Evolutionary conservation across 2,888 invertebrate genomes (phyloP).

Genomic region (Sturmia bella): DNA sequence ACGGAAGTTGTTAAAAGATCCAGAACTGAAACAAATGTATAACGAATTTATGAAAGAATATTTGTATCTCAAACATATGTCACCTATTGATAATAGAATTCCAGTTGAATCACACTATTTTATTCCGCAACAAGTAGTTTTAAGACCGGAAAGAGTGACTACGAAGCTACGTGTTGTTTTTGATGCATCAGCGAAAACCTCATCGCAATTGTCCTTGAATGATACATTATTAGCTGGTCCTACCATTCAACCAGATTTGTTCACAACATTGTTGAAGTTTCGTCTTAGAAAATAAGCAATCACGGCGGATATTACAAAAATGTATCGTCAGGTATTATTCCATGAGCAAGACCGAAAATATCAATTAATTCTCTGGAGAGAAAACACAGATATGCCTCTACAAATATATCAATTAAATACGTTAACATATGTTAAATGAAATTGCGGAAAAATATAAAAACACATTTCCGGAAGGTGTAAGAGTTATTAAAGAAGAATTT

Average conservation of each 20-base stretch:
- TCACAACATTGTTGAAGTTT: slow-evolving; percentile 29
- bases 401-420: too few relatives aligned
- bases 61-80: too few relatives aligned
- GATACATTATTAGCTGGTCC: slow-evolving; percentile 54
- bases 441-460: too few relatives aligned
- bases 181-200: slow-evolving; percentile 57
- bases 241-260: slow-evolving; percentile 49
- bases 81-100: too few relatives aligned
- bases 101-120: slow-evolving; percentile 44
- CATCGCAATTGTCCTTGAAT: slow-evolving; percentile 57
- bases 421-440: too few relatives aligned
- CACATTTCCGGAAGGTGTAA: too few relatives aligned
- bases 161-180: slow-evolving; percentile 63
- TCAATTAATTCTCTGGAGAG: neutral
- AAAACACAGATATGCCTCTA: neutral
- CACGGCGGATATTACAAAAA: slow-evolving; percentile 53
- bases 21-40: slow-evolving; percentile 12
- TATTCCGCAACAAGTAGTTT: slow-evolving; percentile 63
- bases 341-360: too few relatives aligned
- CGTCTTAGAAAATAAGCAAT: slow-evolving; percentile 36
- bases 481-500: neutral
- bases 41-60: too few relatives aligned
- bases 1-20: slow-evolving; percentile 44
- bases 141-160: slow-evolving; percentile 46
- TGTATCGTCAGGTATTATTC: too few relatives aligned